Evolutionary conservation across 2,888 invertebrate genomes (phyloP).

Genomic region (Euplexia lucipara): DNA sequence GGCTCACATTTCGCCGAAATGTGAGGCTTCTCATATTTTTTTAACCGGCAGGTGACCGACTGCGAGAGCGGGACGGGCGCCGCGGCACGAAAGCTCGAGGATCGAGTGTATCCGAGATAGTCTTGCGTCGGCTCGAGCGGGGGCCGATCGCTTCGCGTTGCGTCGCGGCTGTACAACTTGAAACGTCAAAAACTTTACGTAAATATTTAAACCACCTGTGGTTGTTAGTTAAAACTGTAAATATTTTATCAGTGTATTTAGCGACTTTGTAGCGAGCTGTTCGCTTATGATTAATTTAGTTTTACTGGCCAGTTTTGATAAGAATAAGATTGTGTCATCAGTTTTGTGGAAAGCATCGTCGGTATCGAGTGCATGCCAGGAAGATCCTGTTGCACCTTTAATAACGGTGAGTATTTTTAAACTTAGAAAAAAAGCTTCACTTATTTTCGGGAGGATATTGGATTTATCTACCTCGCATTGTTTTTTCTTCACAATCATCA

Average conservation of each 20-base stretch:
- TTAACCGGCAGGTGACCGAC: constrained; percentile 83
- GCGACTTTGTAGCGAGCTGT: constrained; percentile 50
- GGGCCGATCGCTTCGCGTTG: constrained; percentile 77
- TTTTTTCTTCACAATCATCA: background rate
- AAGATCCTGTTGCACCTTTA: constrained; percentile 88
- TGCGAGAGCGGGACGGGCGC: constrained; percentile 82
- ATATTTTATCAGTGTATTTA: constrained; percentile 66
- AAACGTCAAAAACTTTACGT: constrained; percentile 87
- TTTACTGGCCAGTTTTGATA: constrained; percentile 71
- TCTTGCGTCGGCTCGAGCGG: constrained; percentile 83
- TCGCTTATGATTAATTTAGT: constrained; percentile 61
- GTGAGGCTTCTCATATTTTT: constrained; percentile 85
- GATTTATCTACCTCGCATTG: constrained; percentile 16
- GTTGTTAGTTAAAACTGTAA: constrained; percentile 66
- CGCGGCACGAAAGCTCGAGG: constrained; percentile 81
- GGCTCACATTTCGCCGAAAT: constrained; percentile 87
- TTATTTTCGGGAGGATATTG: constrained; percentile 40
- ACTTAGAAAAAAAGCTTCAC: constrained; percentile 47
- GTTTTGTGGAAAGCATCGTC: constrained; percentile 86
- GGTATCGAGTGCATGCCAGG: constrained; percentile 81
- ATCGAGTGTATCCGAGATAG: constrained; percentile 76
- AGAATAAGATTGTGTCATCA: constrained; percentile 76
- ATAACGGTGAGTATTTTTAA: constrained; percentile 85
- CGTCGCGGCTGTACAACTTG: constrained; percentile 66
- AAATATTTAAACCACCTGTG: constrained; percentile 71